Evolutionary conservation across 2,888 invertebrate genomes (phyloP).

Genomic region (Ceratothoa steindachneri): DNA sequence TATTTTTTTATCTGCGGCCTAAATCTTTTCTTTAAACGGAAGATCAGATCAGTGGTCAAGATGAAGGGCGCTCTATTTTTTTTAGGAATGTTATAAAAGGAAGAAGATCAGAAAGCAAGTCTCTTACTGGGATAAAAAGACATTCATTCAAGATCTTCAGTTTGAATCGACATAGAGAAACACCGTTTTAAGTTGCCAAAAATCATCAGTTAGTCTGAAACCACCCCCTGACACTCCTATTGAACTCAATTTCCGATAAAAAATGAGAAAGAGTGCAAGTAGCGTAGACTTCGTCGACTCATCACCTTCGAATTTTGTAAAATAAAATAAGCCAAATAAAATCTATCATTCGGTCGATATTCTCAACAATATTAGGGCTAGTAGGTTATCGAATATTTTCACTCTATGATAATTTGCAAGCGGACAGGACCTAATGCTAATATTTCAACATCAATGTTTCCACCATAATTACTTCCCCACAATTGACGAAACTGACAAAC

Average conservation of each 20-base stretch:
- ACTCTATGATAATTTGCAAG: not conserved
- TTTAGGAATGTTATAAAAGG: not conserved
- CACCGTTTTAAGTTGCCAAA: not conserved
- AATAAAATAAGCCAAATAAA: not conserved
- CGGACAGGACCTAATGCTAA: not conserved
- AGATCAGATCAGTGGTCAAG: not conserved
- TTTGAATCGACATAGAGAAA: not conserved
- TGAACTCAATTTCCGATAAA: not conserved
- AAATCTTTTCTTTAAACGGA: not conserved
- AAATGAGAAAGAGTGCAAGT: not conserved
- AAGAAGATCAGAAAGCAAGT: not conserved
- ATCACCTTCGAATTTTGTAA: not conserved
- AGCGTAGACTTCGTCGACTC: not conserved
- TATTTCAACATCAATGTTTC: conserved; percentile 6
- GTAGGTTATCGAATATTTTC: not conserved
- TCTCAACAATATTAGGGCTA: not conserved
- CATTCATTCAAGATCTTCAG: not conserved
- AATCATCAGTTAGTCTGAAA: not conserved
- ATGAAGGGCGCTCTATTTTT: not conserved
- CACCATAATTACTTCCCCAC: not conserved
- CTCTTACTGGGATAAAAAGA: not conserved
- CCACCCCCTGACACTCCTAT: not conserved
- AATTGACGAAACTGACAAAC: not conserved
- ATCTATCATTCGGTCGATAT: not conserved
- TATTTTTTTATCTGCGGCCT: not conserved